Conservation (phyloP, 2,113 vertebrate genomes). For the Procapra przewalskii region DNA sequence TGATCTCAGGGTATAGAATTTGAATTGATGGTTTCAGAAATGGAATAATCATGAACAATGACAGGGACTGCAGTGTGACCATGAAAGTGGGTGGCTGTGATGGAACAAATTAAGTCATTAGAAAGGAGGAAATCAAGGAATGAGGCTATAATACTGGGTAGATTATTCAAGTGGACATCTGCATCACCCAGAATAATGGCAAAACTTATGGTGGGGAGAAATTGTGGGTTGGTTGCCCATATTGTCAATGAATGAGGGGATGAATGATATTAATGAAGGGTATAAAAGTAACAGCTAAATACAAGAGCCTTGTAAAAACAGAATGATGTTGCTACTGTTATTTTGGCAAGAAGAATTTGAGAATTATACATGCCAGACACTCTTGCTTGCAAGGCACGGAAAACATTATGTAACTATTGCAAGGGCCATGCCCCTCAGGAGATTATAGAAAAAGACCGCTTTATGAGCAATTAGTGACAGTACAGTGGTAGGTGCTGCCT, state of each 20-base stretch:
- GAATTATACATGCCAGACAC: neutral
- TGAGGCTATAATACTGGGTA: neutral
- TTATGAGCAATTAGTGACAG: neutral
- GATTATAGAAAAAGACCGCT: neutral
- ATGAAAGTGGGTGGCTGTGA: neutral
- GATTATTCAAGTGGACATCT: neutral
- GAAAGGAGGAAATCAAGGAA: neutral
- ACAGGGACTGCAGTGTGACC: neutral
- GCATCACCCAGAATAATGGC: neutral
- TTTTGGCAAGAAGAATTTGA: conserved; percentile 19
- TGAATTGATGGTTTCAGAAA: neutral
- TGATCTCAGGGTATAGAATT: neutral
- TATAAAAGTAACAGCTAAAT: neutral
- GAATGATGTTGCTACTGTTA: neutral
- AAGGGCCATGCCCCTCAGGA: neutral
- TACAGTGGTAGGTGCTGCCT: neutral
- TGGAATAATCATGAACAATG: neutral
- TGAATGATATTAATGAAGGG: neutral
- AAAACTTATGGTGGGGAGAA: neutral
- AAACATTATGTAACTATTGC: neutral
- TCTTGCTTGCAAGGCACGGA: neutral
- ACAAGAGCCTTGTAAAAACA: neutral
- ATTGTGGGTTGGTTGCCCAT: neutral
- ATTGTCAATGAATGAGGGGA: neutral
- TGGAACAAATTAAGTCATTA: neutral